Evolutionary conservation across 2,797 vertebrate species (phyloP).

Genomic region (Falco biarmicus): DNA sequence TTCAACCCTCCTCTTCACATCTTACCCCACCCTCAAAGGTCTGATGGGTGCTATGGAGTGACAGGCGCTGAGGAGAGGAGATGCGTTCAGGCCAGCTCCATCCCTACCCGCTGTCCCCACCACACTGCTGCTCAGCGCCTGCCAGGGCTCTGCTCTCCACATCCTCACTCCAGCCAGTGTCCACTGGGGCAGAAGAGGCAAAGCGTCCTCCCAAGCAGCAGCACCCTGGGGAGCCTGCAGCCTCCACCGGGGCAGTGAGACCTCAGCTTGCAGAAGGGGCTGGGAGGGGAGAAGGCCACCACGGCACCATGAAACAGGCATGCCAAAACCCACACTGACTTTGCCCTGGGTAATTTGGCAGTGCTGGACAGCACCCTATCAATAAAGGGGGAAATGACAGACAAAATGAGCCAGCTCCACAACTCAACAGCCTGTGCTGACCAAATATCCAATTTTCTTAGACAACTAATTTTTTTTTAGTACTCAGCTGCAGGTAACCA

Average conservation of each 20-base stretch:
- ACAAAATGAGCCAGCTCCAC: not conserved
- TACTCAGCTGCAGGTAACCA: not conserved
- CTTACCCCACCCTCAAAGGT: not conserved
- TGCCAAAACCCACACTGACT: not conserved
- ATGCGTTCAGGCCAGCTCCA: accelerated
- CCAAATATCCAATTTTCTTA: not conserved
- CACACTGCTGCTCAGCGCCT: accelerated
- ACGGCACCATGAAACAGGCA: accelerated
- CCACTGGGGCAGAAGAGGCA: not conserved
- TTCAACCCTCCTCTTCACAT: not conserved
- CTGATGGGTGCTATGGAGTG: not conserved
- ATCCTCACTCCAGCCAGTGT: not conserved
- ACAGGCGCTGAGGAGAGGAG: not conserved
- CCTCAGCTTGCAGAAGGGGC: not conserved
- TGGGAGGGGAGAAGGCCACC: not conserved
- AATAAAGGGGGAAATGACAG: not conserved
- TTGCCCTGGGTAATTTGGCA: not conserved
- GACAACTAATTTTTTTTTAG: not conserved
- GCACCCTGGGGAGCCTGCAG: not conserved
- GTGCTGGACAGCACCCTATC: not conserved
- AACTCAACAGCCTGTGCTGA: not conserved
- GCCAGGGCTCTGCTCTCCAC: not conserved
- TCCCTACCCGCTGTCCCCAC: accelerated
- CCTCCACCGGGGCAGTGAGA: accelerated
- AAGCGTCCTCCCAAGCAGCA: not conserved